Evolutionary conservation across 2,797 vertebrate species (phyloP), one percentile per base, ranked within the genome.

Genomic region (Percopsis omiscomaycus): DNA sequence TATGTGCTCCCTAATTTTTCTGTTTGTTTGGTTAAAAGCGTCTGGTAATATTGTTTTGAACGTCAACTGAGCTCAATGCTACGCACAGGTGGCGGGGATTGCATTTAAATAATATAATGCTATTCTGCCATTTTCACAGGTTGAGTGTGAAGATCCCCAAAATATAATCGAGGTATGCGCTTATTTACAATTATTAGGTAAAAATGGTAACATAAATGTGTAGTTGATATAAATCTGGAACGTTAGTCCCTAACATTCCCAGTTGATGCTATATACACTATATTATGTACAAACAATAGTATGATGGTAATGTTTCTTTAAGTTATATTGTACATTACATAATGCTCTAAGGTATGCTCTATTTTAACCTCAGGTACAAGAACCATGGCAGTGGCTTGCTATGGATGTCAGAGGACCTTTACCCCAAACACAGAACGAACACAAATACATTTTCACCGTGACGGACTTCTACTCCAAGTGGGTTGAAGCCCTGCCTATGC

Each of bases 331-430:
- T 42, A 48, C 15, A 15, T 51, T 51, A n/a, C 49, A 15, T 22
- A 22, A 22, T 22, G 22, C 9, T n/a, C 6, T 56, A 3, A 5
- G 6, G 48, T 27, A 32, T 58, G 5, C 30, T 1, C 1, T 37
- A 10, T 29, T 44, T 14, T 60, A 56, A 0, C 1, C 60, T 48
- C 71, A 92, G 91, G 88, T 92, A 69, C 83, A 64, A 0, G 88
- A 86, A 63, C 61, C 89, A 9, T 92, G 90, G 92, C 77, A 92
- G 71, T 93, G 92, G 91, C 82, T 93, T 0, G 86, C 83, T 4
- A 73, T 93, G 78, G 91, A 93, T 27, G 69, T 93, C 51, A 80
- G 89, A 9, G 91, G 91, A 1, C 89, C 90, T 1, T 73, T 92
- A 54, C 84, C 88, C 0, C 54, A 60, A 22, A 91, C 91, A 0